Evolutionary conservation across 1,140 invertebrate genomes (phyloP).

Genomic region (Agrypnia vestita): DNA sequence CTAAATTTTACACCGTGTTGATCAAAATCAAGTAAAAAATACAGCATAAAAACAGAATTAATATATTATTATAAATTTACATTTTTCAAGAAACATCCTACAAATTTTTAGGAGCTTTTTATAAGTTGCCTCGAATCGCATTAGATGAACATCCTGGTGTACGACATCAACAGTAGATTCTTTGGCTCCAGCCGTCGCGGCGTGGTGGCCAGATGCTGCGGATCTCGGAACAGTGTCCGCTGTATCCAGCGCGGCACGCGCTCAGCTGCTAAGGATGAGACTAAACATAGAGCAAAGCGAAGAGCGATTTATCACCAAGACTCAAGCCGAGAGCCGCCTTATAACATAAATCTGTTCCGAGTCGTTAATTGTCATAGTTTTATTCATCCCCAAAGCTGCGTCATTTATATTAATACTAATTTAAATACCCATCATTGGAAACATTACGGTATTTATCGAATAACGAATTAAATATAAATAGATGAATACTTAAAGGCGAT

Average conservation of each 20-base stretch:
- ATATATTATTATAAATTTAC: no score
- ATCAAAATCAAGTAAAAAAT: no score
- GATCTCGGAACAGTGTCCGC: not conserved
- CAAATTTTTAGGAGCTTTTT: no score
- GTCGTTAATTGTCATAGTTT: conserved; percentile 17
- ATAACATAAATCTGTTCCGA: conserved; percentile 21
- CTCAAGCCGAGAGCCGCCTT: conserved; percentile 1
- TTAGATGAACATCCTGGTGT: not conserved
- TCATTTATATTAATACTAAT: not conserved
- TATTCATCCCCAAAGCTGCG: not conserved
- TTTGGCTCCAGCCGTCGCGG: not conserved
- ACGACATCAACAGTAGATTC: not conserved
- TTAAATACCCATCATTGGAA: no score
- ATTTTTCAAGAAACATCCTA: no score
- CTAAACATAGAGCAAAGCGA: conserved; percentile 19
- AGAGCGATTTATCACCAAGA: conserved; percentile 20
- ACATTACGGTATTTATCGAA: no score
- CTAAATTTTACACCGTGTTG: no score
- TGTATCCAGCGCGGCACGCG: conserved; percentile 13
- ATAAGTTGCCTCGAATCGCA: no score
- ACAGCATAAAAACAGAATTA: no score
- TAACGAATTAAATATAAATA: no score
- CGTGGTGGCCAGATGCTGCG: conserved; percentile 4
- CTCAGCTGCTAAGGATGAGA: conserved; percentile 8
- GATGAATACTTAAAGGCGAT: no score